Evolutionary conservation across 2,113 vertebrate genomes (phyloP), one percentile per base, ranked within the genome.

Genomic region (Quiscalus mexicanus): DNA sequence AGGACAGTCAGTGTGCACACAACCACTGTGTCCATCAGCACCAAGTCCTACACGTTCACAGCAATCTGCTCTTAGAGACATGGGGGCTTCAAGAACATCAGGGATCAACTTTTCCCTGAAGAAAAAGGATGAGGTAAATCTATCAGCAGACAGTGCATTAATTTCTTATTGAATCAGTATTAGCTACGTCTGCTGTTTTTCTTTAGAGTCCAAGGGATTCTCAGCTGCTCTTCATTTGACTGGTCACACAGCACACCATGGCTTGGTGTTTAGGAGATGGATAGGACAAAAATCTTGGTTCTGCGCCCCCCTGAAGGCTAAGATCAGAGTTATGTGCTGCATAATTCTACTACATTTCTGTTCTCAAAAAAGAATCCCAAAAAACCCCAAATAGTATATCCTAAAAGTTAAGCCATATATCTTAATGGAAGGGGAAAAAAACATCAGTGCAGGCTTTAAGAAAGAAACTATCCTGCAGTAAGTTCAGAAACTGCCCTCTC

Each of bases 361-460:
- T 56, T 37, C 17, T 82, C 25, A 21, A 22, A 62, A 73, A 73
- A 59, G 12, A 15, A 49, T n/a, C 8, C 23, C 19, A 4, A 15
- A 53, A 23, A 0, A 2, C 15, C 3, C 8, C 6, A 58, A 44
- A n/a, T 0, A 67, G 4, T n/a, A 28, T 2, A 35, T 10, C 3
- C 21, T 44, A 45, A 21, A 63, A 63, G 3, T 47, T 76, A 86
- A 55, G 10, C 13, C 25, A 45, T 13, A 8, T 15, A 52, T 4
- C 13, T 44, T 31, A 50, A 49, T 4, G 14, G 13, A 28, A 35
- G 1, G 2, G 24, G 9, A 69, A 41, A 37, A 6, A 6, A 23
- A 4, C 30, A 21, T 10, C 50, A 41, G 9, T 55, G 10, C 16
- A 41, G 33, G 6, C 25, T 80, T 83, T 68, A 69, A 6, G 19